Evolutionary conservation across 2,797 vertebrate species (phyloP), one percentile per base, ranked within the genome.

Genomic region (Epinephelus coioides): DNA sequence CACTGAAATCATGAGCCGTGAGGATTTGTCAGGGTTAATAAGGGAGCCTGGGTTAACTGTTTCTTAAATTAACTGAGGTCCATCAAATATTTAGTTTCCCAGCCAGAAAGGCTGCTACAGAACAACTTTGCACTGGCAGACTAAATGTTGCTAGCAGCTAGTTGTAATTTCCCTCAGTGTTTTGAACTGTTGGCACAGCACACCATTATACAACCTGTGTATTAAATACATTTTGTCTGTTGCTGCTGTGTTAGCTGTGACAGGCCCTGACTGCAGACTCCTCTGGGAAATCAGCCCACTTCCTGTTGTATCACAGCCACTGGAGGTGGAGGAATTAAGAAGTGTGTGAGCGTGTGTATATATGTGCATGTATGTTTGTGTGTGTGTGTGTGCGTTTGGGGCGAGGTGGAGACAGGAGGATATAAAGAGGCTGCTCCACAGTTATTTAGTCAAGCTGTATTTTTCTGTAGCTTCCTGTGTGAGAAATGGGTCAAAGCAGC

Each of bases 261-360:
- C 86, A 79, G 81, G 78, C 64, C 66, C 78, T 89, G 88, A 90
- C 76, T 90, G 81, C 86, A 90, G 87, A 85, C 88, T 89, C 93
- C 87, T 78, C 59, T 82, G 93, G 92, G 92, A 94, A 93, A 93
- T 93, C 86, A 94, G 76, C 69, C 81, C 78, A 82, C 84, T 93
- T 94, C 92, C 90, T 86, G 85, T 88, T 86, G 79, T 78, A 86
- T 80, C 76, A 74, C 64, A 87, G 84, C 78, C 57, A 62, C 78
- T 83, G 79, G 86, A 91, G 85, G 82, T 80, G 78, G 80, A 80
- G 74, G 83, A 88, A 84, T 78, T 72, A 83, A 70, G 66, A 73
- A 34, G 69, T 25, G 69, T 74, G 61, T 83, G 76, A 66, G 60
- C 17, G 18, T 53, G 17, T 13, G 3, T 60, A 27, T 61, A 30